A percentile compares a stretch with the other conserved stretches of the same genome.
phyloP scores from a whole-genome alignment of 2,888 invertebrate species.

The Aphidius colemani region DNA sequence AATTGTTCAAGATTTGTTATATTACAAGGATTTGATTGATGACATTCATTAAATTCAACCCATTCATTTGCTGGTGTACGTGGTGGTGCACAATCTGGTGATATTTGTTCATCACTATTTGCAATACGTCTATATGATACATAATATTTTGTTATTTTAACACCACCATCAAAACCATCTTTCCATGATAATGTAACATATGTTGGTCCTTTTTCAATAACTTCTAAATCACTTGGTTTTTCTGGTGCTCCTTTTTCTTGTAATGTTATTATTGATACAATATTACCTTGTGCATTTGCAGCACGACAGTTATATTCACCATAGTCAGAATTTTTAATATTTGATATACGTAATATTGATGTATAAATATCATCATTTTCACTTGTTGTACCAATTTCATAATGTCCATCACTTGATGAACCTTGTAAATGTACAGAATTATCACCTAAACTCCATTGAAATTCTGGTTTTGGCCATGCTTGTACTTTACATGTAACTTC shows the following conservation, averaged over 20 bases:
- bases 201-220: conserved; percentile 77
- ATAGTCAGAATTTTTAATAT: conserved; percentile 81
- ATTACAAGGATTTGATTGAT: conserved; percentile 84
- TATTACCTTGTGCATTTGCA: conserved; percentile 79
- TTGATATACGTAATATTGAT: conserved; percentile 75
- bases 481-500: conserved; percentile 87
- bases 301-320: conserved; percentile 91
- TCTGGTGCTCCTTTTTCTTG: conserved; percentile 90
- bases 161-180: conserved; percentile 88
- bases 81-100: conserved; percentile 67
- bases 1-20: conserved; percentile 85
- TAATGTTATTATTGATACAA: conserved; percentile 75
- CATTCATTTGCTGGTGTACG: conserved; percentile 69
- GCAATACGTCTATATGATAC: conserved; percentile 78
- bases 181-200: conserved; percentile 84
- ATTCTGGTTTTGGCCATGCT: conserved; percentile 90
- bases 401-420: conserved; percentile 79
- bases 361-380: conserved; percentile 86
- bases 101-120: conserved; percentile 66
- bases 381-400: conserved; percentile 81
- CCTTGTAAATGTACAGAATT: conserved; percentile 76
- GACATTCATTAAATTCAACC: conserved; percentile 81
- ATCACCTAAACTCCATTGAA: conserved; percentile 86
- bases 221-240: conserved; percentile 73
- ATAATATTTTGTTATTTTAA: conserved; percentile 84